phyloP scores from a whole-genome alignment of 2,113 vertebrate genomes.

The Colinus virginianus region DNA sequence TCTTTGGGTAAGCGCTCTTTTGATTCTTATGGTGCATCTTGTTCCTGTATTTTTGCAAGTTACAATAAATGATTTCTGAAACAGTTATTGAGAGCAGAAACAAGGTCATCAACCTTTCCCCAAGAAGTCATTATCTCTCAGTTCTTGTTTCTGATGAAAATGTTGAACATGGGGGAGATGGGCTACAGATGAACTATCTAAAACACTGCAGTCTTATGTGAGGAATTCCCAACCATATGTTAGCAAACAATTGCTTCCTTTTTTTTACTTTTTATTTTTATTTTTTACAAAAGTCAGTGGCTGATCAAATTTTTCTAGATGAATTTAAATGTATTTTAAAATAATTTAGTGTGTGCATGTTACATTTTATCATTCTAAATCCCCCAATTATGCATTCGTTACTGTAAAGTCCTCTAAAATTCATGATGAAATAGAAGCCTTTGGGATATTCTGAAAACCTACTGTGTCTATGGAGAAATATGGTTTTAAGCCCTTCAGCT shows the following conservation, averaged over 20 bases:
- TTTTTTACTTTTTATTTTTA: background rate
- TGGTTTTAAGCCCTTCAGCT: constrained; percentile 41
- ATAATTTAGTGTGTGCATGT: background rate
- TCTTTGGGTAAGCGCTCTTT: constrained; percentile 47
- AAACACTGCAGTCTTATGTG: background rate
- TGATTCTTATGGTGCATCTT: constrained; percentile 39
- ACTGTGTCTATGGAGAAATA: constrained; percentile 30
- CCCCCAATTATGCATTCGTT: constrained; percentile 15
- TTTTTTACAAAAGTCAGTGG: constrained; percentile 25
- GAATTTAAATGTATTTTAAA: constrained; percentile 51
- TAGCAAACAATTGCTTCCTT: background rate
- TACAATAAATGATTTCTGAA: constrained; percentile 17
- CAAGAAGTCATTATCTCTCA: background rate
- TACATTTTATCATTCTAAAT: background rate
- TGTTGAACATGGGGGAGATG: background rate
- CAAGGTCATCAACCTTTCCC: constrained; percentile 13
- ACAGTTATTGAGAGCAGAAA: constrained; percentile 26
- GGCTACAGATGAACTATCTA: background rate
- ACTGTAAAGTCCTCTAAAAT: constrained; percentile 17
- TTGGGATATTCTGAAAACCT: constrained; percentile 20
- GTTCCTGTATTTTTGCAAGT: constrained; percentile 7
- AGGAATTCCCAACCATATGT: background rate
- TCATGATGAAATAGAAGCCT: background rate
- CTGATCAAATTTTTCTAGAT: background rate
- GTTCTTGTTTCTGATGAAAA: constrained; percentile 31